Evolutionary conservation across 1,140 invertebrate species (phyloP).

Genomic region (Cataglyphis hispanica): DNA sequence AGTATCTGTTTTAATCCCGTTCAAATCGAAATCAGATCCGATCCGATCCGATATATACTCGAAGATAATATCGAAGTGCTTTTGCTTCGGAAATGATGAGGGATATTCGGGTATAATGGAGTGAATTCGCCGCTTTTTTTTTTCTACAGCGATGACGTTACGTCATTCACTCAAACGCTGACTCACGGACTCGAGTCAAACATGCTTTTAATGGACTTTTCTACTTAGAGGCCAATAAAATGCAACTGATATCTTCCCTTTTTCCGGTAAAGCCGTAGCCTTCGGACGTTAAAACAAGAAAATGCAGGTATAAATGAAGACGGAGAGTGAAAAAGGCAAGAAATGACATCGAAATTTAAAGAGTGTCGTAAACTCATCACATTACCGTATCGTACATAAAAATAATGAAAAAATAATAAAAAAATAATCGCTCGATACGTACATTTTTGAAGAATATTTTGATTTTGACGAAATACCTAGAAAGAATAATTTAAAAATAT

Average conservation of each 20-base stretch:
- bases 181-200: constrained; percentile 12
- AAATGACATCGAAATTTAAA: background rate
- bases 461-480: background rate
- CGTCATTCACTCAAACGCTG: constrained; percentile 22
- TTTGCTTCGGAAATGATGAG: background rate
- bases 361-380: background rate
- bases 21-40: background rate
- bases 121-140: background rate
- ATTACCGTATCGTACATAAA: background rate
- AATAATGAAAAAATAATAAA: background rate
- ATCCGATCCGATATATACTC: background rate
- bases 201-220: constrained; percentile 85
- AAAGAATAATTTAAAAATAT: constrained; percentile 5
- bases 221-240: constrained; percentile 86
- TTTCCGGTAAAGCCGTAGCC: constrained; percentile 81
- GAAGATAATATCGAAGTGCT: background rate
- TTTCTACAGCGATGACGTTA: constrained; percentile 11
- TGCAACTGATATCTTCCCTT: constrained; percentile 81
- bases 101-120: constrained; percentile 35
- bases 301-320: background rate
- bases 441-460: background rate
- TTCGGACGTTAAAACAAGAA: constrained; percentile 55
- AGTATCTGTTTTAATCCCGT: background rate
- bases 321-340: background rate
- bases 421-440: background rate